These are phyloP conservation scores for Andrena flavipes DNA, from an alignment of 2,888 invertebrate genomes.

Conservation along the genomic window DNA sequence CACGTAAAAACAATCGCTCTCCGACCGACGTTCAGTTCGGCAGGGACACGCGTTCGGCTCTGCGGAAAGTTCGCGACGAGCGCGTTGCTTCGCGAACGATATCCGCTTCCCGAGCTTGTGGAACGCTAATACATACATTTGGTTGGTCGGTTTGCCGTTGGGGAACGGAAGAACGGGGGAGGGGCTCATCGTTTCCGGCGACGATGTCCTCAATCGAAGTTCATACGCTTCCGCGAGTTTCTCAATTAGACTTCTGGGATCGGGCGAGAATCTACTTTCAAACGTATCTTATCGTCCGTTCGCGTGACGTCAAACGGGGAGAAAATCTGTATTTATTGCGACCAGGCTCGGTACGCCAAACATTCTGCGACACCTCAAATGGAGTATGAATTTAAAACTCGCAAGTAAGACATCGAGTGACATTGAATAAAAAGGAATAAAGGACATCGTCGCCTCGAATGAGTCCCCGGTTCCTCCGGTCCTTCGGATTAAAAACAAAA, in stretches of 20 bases:
- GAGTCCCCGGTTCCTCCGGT: slow-evolving; percentile 19
- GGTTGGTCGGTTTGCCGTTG: slow-evolving; percentile 46
- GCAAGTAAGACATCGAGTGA: no score
- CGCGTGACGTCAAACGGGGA: background rate
- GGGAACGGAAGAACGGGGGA: slow-evolving; percentile 25
- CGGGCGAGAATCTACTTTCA: slow-evolving; percentile 1
- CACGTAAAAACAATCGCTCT: slow-evolving; percentile 36
- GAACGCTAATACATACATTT: slow-evolving; percentile 12
- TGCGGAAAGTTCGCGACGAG: slow-evolving; percentile 12
- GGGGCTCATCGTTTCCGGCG: slow-evolving; percentile 29
- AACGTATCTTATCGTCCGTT: slow-evolving; percentile 3
- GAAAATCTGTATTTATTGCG: background rate
- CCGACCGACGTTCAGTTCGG: slow-evolving; percentile 34
- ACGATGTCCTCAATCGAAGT: slow-evolving; percentile 14
- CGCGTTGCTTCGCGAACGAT: background rate
- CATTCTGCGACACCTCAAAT: no score
- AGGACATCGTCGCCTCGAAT: slow-evolving; percentile 19
- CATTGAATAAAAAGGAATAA: background rate
- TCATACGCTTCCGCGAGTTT: background rate
- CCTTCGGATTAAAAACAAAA: slow-evolving; percentile 11
- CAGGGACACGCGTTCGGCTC: slow-evolving; percentile 32
- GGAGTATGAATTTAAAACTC: no score
- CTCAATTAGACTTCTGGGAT: background rate
- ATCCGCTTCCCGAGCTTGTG: background rate
- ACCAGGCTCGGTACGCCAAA: no score